Evolutionary conservation across 2,113 vertebrate genomes (phyloP).

Genomic region (Tyto alba): DNA sequence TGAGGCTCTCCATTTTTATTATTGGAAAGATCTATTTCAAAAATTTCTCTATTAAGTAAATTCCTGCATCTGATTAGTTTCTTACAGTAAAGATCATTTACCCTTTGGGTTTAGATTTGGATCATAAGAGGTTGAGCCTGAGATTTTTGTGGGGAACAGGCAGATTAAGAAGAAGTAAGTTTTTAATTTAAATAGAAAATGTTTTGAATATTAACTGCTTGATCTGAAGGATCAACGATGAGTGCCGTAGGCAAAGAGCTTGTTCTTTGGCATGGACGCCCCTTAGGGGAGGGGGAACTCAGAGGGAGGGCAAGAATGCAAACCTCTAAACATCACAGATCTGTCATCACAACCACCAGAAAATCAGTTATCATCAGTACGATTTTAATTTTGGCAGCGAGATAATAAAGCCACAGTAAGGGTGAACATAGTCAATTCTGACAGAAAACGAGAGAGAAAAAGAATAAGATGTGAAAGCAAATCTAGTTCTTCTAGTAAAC

Average conservation of each 20-base stretch:
- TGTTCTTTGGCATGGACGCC: neutral
- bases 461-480: neutral
- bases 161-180: conserved; percentile 18
- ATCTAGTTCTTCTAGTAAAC: neutral
- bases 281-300: conserved; percentile 17
- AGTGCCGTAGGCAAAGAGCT: conserved; percentile 27
- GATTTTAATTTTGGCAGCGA: conserved; percentile 8
- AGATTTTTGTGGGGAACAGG: conserved; percentile 21
- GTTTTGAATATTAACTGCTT: conserved; percentile 54
- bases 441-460: neutral
- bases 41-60: conserved; percentile 41
- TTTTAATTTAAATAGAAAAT: conserved; percentile 66
- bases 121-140: conserved; percentile 18
- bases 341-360: conserved; percentile 38
- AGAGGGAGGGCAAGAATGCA: conserved; percentile 51
- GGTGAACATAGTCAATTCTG: neutral
- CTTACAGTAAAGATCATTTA: conserved; percentile 33
- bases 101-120: conserved; percentile 21
- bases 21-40: conserved; percentile 10
- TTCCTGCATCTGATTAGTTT: conserved; percentile 56
- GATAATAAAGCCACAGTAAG: neutral
- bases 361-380: conserved; percentile 31
- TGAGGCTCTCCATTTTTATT: conserved; percentile 25
- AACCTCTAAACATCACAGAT: conserved; percentile 42
- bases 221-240: conserved; percentile 34